A percentile compares a stretch with the other conserved stretches of the same genome.
Conservation (phyloP, 2,113 vertebrate species). For the Chaetorhynchus papuensis region DNA sequence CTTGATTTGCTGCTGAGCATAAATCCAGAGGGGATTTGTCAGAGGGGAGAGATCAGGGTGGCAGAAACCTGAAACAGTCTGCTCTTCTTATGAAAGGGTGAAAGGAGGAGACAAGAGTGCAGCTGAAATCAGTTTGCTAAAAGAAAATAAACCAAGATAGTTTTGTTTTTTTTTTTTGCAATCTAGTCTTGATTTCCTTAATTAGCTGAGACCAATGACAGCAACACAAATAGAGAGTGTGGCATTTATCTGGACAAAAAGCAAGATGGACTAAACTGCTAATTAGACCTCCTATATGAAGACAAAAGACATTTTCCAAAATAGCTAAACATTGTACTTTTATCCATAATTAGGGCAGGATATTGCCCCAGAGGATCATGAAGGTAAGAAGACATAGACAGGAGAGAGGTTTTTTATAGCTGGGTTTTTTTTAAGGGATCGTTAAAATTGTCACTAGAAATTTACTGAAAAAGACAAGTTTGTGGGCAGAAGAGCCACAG, state of each 20-base stretch:
- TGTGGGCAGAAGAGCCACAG: conserved; percentile 35
- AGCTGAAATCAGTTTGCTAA: not conserved
- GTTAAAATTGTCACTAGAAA: not conserved
- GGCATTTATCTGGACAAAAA: conserved; percentile 12
- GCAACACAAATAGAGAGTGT: not conserved
- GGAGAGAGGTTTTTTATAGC: not conserved
- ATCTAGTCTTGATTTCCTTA: not conserved
- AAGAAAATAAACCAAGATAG: not conserved
- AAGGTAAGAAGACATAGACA: not conserved
- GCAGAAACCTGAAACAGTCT: not conserved
- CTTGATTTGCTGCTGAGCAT: not conserved
- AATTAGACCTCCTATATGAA: not conserved
- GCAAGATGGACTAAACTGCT: not conserved
- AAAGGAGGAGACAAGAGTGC: not conserved
- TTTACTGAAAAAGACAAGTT: conserved; percentile 36
- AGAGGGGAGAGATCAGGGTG: not conserved
- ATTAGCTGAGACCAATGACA: not conserved
- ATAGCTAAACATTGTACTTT: not conserved
- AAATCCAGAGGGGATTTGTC: not conserved
- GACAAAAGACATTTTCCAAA: not conserved
- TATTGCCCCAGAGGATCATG: not conserved
- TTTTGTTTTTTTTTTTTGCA: not conserved
- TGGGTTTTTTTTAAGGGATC: not conserved
- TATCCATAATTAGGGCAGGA: not conserved
- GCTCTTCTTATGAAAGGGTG: not conserved